A percentile compares a stretch with the other conserved stretches of the same genome.
Evolutionary conservation across 2,113 vertebrate genomes (phyloP).

Genomic region (Varanus komodoensis): DNA sequence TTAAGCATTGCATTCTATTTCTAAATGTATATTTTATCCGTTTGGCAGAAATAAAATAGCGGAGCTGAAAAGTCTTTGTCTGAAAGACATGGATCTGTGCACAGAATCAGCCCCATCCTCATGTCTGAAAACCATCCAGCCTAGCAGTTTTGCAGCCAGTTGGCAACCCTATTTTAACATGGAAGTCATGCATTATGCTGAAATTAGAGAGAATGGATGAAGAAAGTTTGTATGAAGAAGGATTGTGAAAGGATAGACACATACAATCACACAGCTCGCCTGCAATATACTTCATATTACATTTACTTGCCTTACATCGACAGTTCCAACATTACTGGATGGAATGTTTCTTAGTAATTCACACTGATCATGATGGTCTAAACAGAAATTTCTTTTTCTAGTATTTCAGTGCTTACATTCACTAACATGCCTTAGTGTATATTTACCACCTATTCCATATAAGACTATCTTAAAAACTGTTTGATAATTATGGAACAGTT

Average conservation of each 20-base stretch:
- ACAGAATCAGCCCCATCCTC: no score
- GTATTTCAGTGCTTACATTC: background rate
- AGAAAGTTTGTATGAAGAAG: background rate
- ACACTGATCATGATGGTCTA: background rate
- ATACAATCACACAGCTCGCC: background rate
- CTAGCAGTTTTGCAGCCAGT: background rate
- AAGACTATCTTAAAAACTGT: background rate
- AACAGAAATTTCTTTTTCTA: background rate
- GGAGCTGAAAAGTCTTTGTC: no score
- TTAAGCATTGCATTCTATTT: no score
- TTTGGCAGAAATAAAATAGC: no score
- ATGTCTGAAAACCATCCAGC: no score
- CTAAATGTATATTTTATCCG: no score
- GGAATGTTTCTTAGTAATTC: background rate
- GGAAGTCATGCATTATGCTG: background rate
- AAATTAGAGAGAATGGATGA: background rate
- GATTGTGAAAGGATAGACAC: background rate
- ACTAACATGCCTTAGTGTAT: background rate
- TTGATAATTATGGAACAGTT: background rate
- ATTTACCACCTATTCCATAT: background rate
- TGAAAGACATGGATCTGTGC: no score
- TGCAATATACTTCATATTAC: background rate
- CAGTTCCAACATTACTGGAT: rapidly evolving
- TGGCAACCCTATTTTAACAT: background rate
- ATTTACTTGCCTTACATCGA: background rate